Percentiles rank a stretch among this genome's conserved stretches.
Evolutionary conservation across 2,888 invertebrate species (phyloP).

Genomic region (Beris morrisii): DNA sequence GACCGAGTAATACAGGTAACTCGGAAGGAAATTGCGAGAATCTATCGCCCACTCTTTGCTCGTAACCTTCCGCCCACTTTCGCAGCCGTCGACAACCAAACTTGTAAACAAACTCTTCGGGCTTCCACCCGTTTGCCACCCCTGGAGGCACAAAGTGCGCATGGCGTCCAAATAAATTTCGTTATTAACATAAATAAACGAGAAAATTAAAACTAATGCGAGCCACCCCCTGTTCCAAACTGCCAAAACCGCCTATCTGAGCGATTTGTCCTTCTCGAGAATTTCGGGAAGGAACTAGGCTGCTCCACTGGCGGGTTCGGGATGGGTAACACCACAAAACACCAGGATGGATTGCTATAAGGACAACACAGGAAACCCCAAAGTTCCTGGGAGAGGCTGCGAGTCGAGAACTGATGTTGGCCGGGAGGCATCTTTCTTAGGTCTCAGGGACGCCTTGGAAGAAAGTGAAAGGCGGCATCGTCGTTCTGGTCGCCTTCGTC

Average conservation of each 20-base stretch:
- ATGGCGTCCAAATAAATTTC: slow-evolving; percentile 38
- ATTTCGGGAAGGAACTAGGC: too few relatives aligned
- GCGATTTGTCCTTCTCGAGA: too few relatives aligned
- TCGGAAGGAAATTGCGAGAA: too few relatives aligned
- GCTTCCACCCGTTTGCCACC: not conserved
- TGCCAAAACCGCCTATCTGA: not conserved
- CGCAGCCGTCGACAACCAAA: not conserved
- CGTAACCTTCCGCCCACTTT: not conserved
- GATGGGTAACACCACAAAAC: too few relatives aligned
- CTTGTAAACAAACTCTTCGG: slow-evolving; percentile 15
- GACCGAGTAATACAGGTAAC: too few relatives aligned
- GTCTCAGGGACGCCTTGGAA: not conserved
- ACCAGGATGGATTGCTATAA: slow-evolving; percentile 8
- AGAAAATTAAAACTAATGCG: slow-evolving; percentile 28
- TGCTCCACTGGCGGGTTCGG: too few relatives aligned
- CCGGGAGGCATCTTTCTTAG: slow-evolving; percentile 10
- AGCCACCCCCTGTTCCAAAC: not conserved
- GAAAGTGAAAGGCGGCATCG: slow-evolving; percentile 13
- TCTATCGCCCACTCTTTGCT: not conserved
- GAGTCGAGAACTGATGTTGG: slow-evolving; percentile 11
- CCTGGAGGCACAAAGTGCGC: slow-evolving; percentile 22
- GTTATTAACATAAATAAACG: slow-evolving; percentile 35
- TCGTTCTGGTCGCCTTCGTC: not conserved
- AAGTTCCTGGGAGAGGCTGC: slow-evolving; percentile 22
- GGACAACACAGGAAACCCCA: slow-evolving; percentile 19